phyloP scores from a whole-genome alignment of 2,113 vertebrate genomes.

The Barnardius zonarius region DNA sequence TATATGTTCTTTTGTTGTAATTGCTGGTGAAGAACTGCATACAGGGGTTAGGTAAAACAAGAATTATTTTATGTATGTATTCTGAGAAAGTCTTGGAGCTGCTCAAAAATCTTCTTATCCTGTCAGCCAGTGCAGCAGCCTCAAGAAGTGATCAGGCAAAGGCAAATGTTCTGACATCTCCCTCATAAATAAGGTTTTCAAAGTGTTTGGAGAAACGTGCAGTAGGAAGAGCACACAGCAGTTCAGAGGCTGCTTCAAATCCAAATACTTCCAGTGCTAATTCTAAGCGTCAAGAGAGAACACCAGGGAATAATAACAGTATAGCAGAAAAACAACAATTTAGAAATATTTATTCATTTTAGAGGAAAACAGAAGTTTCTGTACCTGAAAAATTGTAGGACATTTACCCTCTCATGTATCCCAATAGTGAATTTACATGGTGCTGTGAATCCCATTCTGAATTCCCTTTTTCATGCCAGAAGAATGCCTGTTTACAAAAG shows the following conservation, averaged over 20 bases:
- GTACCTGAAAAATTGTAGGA: not conserved
- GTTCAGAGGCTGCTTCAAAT: not conserved
- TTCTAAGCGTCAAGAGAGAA: not conserved
- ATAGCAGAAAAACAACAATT: not conserved
- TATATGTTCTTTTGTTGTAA: not conserved
- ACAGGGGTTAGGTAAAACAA: not conserved
- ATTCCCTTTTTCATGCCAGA: not conserved
- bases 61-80: not conserved
- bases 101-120: not conserved
- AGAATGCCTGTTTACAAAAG: not conserved
- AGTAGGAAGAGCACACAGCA: not conserved
- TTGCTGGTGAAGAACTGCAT: not conserved
- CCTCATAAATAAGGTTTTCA: not conserved
- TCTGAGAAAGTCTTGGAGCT: not conserved
- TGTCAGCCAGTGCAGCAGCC: not conserved
- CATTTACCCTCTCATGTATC: not conserved
- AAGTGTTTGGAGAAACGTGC: not conserved
- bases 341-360: not conserved
- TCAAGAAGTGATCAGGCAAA: not conserved
- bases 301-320: not conserved
- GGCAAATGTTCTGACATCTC: not conserved
- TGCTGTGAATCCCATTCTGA: not conserved
- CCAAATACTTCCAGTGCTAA: not conserved
- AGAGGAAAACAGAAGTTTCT: not conserved
- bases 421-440: not conserved